Conservation (phyloP, 1,140 invertebrate species). For the Octopus bimaculoides region DNA sequence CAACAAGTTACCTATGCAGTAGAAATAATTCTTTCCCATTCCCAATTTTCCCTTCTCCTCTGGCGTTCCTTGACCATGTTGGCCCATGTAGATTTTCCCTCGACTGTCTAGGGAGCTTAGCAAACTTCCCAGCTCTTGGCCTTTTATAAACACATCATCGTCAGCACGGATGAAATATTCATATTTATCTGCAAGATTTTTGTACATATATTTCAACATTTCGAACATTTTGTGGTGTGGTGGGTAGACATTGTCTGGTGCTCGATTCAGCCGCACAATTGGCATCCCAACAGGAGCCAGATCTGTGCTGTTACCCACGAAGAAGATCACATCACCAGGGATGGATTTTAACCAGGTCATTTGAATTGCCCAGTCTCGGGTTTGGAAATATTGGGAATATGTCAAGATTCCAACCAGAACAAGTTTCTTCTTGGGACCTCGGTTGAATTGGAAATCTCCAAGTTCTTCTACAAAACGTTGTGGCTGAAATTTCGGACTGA, state of each 20-base stretch:
- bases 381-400: conserved; percentile 79
- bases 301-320: conserved; percentile 44
- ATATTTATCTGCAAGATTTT: conserved; percentile 81
- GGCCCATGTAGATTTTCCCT: conserved; percentile 73
- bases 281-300: conserved; percentile 44
- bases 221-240: conserved; percentile 97
- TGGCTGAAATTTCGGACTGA: too few relatives aligned
- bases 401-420: conserved; percentile 88
- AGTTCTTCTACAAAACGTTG: too few relatives aligned
- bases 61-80: conserved; percentile 63
- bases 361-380: conserved; percentile 79
- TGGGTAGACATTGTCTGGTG: conserved; percentile 86
- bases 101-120: conserved; percentile 82
- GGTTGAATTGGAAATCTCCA: too few relatives aligned
- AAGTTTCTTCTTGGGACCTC: not conserved
- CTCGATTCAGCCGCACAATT: conserved; percentile 72
- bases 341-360: conserved; percentile 84
- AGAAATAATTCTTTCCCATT: not conserved
- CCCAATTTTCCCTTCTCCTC: conserved; percentile 63
- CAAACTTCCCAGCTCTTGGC: conserved; percentile 77
- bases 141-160: conserved; percentile 91
- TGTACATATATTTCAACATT: conserved; percentile 96
- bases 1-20: not conserved
- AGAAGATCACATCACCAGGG: conserved; percentile 83
- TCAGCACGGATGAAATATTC: conserved; percentile 97